phyloP scores from a whole-genome alignment of 2,113 vertebrate genomes.

The Struthidea cinerea region DNA sequence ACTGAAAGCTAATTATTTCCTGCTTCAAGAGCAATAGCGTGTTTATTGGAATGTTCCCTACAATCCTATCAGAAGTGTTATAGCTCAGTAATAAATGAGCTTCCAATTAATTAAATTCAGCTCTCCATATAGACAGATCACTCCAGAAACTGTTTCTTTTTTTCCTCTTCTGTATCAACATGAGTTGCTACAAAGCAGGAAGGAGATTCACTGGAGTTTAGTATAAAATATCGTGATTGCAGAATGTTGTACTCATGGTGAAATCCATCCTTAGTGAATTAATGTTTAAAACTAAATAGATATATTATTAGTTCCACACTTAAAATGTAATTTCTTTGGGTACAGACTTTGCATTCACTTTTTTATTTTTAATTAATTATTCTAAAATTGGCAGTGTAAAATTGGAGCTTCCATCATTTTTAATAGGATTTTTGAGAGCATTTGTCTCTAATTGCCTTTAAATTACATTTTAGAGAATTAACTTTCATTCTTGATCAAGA shows the following conservation, averaged over 20 bases:
- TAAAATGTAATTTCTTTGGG: background rate
- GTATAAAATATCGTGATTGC: background rate
- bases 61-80: slow-evolving; percentile 41
- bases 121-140: background rate
- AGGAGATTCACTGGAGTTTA: slow-evolving; percentile 8
- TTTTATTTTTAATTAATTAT: background rate
- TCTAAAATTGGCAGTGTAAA: background rate
- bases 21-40: background rate
- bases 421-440: slow-evolving; percentile 5
- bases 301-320: background rate
- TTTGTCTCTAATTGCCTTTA: background rate
- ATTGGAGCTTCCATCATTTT: background rate
- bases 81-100: slow-evolving; percentile 11
- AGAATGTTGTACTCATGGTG: background rate
- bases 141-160: background rate
- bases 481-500: background rate
- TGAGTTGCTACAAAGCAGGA: slow-evolving; percentile 18
- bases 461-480: background rate
- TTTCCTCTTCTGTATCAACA: background rate
- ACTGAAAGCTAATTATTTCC: slow-evolving; percentile 40
- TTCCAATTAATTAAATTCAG: slow-evolving; percentile 35
- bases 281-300: background rate
- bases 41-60: slow-evolving; percentile 12
- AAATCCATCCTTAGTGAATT: background rate
- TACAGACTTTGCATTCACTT: background rate